Conservation (phyloP, 2,888 invertebrate species). For the Drosophila algonquin region DNA sequence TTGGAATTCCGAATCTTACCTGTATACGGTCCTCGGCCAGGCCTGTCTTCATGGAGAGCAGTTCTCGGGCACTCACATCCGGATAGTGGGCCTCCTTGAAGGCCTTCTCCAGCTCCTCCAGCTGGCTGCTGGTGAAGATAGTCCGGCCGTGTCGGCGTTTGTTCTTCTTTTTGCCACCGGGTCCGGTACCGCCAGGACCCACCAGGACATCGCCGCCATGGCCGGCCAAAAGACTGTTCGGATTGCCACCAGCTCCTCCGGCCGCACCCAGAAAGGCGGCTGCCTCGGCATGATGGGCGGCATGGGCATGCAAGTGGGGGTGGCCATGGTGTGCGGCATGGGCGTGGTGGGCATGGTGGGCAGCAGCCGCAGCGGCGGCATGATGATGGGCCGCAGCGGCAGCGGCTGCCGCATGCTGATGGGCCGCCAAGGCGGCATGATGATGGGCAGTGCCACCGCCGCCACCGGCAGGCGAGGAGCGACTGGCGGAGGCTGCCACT, state of each 20-base stretch:
- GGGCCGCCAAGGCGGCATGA: constrained; percentile 71
- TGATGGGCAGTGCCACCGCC: constrained; percentile 45
- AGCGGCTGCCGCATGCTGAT: constrained; percentile 73
- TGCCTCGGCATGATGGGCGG: constrained; percentile 69
- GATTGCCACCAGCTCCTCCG: constrained; percentile 52
- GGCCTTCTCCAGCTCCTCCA: constrained; percentile 99
- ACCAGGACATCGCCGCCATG: constrained; percentile 66
- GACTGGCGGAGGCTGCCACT: constrained; percentile 37
- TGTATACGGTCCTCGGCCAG: constrained; percentile 97
- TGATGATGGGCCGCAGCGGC: constrained; percentile 75
- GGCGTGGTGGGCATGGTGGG: constrained; percentile 73
- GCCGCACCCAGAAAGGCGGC: constrained; percentile 64
- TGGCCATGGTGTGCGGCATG: constrained; percentile 52
- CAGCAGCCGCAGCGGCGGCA: constrained; percentile 71
- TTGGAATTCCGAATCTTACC: constrained; percentile 86
- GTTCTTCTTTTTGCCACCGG: constrained; percentile 92
- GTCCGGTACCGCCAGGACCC: constrained; percentile 65
- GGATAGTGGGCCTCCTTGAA: constrained; percentile 99
- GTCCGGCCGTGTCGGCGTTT: constrained; percentile 97
- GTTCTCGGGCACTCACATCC: constrained; percentile 98
- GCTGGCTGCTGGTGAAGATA: constrained; percentile 99
- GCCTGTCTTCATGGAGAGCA: constrained; percentile 95
- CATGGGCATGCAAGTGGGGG: constrained; percentile 55
- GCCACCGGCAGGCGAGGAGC: constrained; percentile 71
- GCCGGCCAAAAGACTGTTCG: constrained; percentile 61